These are phyloP conservation scores for Battus philenor DNA, from an alignment of 1,140 invertebrate species.

Conservation along the genomic window DNA sequence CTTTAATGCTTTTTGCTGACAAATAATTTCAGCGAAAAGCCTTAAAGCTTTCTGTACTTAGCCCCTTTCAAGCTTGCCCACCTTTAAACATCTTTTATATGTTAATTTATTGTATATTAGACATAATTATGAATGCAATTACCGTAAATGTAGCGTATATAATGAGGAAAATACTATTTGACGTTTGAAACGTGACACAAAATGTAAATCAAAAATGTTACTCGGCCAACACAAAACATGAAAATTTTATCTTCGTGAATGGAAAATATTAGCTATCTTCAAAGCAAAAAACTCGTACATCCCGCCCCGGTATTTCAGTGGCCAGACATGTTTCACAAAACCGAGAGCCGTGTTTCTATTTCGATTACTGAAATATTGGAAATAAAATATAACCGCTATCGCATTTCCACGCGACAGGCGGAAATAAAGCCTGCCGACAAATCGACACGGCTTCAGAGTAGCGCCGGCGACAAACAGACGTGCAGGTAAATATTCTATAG, in stretches of 20 bases:
- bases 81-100: too few relatives aligned
- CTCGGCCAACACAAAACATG: conserved; percentile 5
- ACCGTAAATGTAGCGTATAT: too few relatives aligned
- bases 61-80: too few relatives aligned
- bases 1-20: too few relatives aligned
- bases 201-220: too few relatives aligned
- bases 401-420: conserved; percentile 65
- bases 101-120: too few relatives aligned
- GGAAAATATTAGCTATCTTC: conserved; percentile 5
- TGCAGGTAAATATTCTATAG: conserved; percentile 21
- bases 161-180: too few relatives aligned
- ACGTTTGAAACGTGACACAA: too few relatives aligned
- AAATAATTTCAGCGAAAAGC: too few relatives aligned
- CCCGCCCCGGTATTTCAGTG: conserved; percentile 5
- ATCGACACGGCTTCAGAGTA: conserved; percentile 41
- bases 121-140: too few relatives aligned
- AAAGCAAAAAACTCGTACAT: neutral
- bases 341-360: conserved; percentile 39
- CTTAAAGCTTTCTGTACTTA: too few relatives aligned
- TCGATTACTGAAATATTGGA: conserved; percentile 62
- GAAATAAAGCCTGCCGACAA: conserved; percentile 68
- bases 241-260: conserved; percentile 5
- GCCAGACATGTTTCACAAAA: conserved; percentile 37
- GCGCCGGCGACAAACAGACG: conserved; percentile 19
- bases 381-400: conserved; percentile 71